Percentiles rank a stretch among this genome's conserved stretches.
Conservation (phyloP, 2,888 invertebrate species). For the Phyllotreta striolata region DNA sequence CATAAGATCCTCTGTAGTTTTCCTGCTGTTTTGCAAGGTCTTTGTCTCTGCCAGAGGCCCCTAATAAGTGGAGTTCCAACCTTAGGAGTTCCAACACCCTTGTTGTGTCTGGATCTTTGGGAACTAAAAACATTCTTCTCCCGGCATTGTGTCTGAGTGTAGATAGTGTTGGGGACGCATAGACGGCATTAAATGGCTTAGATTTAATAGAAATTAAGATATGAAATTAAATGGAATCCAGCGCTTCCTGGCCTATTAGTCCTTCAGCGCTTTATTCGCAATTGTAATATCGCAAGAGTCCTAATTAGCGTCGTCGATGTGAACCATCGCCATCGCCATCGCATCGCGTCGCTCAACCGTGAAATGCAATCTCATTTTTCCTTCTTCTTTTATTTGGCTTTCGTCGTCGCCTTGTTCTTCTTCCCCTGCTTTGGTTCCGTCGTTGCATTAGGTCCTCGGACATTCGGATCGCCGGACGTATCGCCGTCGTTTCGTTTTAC, state of each 20-base stretch:
- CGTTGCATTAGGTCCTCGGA: conserved; percentile 18
- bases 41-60: no score
- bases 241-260: conserved; percentile 7
- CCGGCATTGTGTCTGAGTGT: no score
- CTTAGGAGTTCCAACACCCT: no score
- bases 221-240: background rate
- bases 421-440: conserved; percentile 20
- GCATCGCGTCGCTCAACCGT: conserved; percentile 54
- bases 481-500: conserved; percentile 14
- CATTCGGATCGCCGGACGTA: conserved; percentile 23
- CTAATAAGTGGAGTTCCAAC: no score
- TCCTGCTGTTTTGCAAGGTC: no score
- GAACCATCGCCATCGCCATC: conserved; percentile 39
- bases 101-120: no score
- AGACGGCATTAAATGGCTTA: no score
- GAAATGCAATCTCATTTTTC: conserved; percentile 55
- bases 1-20: no score
- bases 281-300: conserved; percentile 24
- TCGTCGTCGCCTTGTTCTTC: conserved; percentile 41
- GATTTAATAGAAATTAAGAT: no score
- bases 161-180: no score
- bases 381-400: conserved; percentile 22
- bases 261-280: background rate
- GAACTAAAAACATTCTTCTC: no score
- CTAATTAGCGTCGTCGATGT: conserved; percentile 58